Conservation (phyloP, 2,797 vertebrate species). For the Huso huso region DNA sequence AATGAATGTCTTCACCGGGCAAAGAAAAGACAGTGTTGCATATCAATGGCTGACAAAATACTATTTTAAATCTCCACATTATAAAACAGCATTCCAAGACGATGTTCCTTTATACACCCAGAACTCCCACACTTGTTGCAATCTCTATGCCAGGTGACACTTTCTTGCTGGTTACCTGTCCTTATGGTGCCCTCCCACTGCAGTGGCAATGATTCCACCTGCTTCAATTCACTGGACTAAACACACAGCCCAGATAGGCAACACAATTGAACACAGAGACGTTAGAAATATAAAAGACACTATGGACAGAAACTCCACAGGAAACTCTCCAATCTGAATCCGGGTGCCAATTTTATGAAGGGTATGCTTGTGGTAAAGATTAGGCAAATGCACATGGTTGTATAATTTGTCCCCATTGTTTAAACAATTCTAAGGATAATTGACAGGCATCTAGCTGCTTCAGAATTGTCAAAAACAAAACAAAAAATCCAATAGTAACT, state of each 20-base stretch:
- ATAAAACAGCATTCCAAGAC: too few species aligned
- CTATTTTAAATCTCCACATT: too few species aligned
- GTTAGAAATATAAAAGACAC: too few species aligned
- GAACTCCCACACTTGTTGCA: not conserved
- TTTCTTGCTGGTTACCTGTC: constrained; percentile 20
- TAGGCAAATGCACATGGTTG: not conserved
- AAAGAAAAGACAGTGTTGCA: not conserved
- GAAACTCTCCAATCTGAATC: too few species aligned
- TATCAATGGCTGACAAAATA: too few species aligned
- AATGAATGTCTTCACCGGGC: constrained; percentile 9
- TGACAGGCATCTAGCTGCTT: too few species aligned
- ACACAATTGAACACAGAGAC: not conserved
- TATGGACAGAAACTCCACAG: constrained; percentile 12
- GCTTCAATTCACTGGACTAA: constrained; percentile 4
- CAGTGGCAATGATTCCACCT: not conserved
- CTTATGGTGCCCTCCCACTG: constrained; percentile 16
- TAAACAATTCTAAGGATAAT: not conserved
- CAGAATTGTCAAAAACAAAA: too few species aligned
- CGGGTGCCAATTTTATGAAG: too few species aligned
- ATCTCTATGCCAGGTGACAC: constrained; percentile 3
- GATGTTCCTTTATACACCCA: not conserved
- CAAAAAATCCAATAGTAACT: too few species aligned
- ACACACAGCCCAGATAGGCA: constrained; percentile 17
- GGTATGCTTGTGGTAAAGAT: too few species aligned
- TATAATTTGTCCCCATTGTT: not conserved